Base-by-base conservation (phyloP, 2,888 invertebrate species). In the Colostygia pectinataria region DNA sequence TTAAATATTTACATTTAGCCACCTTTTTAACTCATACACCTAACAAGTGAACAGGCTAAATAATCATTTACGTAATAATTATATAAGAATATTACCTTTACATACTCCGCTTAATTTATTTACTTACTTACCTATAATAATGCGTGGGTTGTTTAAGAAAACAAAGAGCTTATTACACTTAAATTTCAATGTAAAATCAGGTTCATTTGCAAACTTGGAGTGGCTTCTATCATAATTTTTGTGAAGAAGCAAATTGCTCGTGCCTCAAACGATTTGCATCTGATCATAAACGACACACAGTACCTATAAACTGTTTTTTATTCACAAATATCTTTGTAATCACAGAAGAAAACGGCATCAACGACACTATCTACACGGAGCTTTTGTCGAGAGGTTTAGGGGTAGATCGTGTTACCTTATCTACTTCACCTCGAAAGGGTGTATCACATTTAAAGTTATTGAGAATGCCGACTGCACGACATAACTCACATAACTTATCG, bases 111-210 rank as follows among this genome's bases (percentile, higher is more conserved):
- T 68, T 66, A 67, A 67, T 68, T 66, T 67, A 67, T 62, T 59
- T 59, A 57, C 59, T 66, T 67, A 67, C 62, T 59, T 59, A 57
- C 59, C 45, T 66, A 58, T 15, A 15, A 15, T 15, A 15, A 3
- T 15, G 65, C 57, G 55, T 53, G 55, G 63, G 61, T 65, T 65
- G 62, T 66, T 73, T 65, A 65, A 71, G 67, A 74, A 75, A 74
- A 78, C 77, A 77, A 76, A 74, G 71, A 75, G 62, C 63, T 59
- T 67, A 72, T 77, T 73, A 74, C 79, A 83, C 82, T 80, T 81
- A 77, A 83, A 83, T 80, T 74, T 83, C 77, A 83, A 83, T 81
- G 77, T 68, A 68, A 68, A 71, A 65, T 63, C 67, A 66, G 72
- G 72, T 77, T 77, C 74, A 80, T 79, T 83, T 83, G 77, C 67